Evolutionary conservation across 2,888 invertebrate species (phyloP).

Genomic region (Chloroclystis v-ata): DNA sequence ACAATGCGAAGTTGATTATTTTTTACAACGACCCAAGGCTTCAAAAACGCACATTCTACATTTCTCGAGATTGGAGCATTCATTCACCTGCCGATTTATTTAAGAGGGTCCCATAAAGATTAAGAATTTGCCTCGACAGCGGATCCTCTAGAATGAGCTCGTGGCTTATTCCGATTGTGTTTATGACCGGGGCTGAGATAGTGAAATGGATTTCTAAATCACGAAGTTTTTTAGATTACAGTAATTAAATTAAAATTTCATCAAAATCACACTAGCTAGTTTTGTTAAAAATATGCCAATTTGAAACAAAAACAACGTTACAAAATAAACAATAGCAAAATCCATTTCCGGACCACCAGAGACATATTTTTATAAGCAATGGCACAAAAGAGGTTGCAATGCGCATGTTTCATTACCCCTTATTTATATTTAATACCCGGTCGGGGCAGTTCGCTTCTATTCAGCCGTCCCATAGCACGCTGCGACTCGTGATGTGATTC

Average conservation of each 20-base stretch:
- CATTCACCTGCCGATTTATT: constrained; percentile 32
- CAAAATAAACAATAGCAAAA: too few relatives aligned
- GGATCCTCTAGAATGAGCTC: constrained; percentile 23
- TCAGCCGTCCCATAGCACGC: constrained; percentile 36
- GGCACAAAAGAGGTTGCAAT: neutral
- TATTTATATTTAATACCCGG: constrained; percentile 32
- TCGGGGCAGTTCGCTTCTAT: constrained; percentile 61
- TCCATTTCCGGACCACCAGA: neutral
- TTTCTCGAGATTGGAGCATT: constrained; percentile 30
- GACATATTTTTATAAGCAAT: neutral
- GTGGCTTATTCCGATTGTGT: constrained; percentile 11
- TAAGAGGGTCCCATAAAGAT: constrained; percentile 33
- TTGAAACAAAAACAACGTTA: too few relatives aligned
- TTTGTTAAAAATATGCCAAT: too few relatives aligned
- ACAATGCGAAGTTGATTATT: constrained; percentile 25
- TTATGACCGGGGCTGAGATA: neutral
- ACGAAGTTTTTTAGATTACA: too few relatives aligned
- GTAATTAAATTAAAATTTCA: too few relatives aligned
- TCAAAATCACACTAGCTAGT: too few relatives aligned
- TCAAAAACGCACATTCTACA: constrained; percentile 30
- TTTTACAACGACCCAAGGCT: constrained; percentile 23
- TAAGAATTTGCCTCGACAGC: constrained; percentile 32
- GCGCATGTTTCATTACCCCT: neutral
- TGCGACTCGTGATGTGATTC: constrained; percentile 60
- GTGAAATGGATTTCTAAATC: neutral